Percentiles rank a stretch among this genome's conserved stretches.
These are phyloP conservation scores for Hydra vulgaris DNA, from an alignment of 30 jellyfish, hydroid and myxozoan species.

Conservation along the genomic window DNA sequence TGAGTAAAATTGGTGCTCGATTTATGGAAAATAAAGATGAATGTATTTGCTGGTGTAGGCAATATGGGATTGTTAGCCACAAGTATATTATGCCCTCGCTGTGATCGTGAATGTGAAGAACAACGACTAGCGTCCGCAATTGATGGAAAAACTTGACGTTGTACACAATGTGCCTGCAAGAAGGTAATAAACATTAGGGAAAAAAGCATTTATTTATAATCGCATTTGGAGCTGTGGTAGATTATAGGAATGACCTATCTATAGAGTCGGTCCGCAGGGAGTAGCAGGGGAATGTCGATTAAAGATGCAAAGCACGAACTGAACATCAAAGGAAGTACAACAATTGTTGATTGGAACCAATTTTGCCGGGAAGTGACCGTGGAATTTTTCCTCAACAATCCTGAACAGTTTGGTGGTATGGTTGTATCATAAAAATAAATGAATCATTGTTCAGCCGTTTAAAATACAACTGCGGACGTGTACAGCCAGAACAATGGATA, in stretches of 20 bases:
- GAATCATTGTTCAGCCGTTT: slow-evolving; percentile 12
- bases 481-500: slow-evolving; percentile 28
- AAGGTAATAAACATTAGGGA: not conserved
- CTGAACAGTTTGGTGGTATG: slow-evolving; percentile 22
- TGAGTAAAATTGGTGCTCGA: not conserved
- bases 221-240: slow-evolving; percentile 26
- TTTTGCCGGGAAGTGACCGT: slow-evolving; percentile 35
- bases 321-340: slow-evolving; percentile 17
- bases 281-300: slow-evolving; percentile 20
- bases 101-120: not conserved
- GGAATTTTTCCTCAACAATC: slow-evolving; percentile 19
- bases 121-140: not conserved
- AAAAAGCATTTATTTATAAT: slow-evolving; percentile 11
- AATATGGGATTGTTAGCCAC: slow-evolving; percentile 10
- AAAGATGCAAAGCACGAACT: slow-evolving; percentile 25
- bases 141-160: slow-evolving; percentile 6
- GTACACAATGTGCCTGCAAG: not conserved
- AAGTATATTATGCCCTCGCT: not conserved
- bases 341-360: slow-evolving; percentile 37
- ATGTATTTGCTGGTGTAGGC: slow-evolving; percentile 18
- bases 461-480: slow-evolving; percentile 22
- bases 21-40: not conserved
- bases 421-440: slow-evolving; percentile 15
- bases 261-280: slow-evolving; percentile 25
- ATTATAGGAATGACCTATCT: slow-evolving; percentile 13